Conservation (phyloP, 2,113 vertebrate genomes). For the Microcebus griseorufus region DNA sequence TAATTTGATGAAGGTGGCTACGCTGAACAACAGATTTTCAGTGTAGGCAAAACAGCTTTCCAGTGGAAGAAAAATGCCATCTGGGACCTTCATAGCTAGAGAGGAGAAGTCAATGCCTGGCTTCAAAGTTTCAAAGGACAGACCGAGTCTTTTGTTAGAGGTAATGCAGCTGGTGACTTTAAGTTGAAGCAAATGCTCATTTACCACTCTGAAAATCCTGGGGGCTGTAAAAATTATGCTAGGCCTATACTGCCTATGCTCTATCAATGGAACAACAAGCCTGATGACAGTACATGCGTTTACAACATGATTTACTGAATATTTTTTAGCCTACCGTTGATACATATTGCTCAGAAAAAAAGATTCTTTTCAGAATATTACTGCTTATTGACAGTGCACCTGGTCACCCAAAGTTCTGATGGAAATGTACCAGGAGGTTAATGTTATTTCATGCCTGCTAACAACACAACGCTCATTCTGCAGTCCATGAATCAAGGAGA, state of each 20-base stretch:
- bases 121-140: not conserved
- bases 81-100: not conserved
- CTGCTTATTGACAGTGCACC: not conserved
- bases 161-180: not conserved
- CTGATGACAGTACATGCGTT: not conserved
- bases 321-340: not conserved
- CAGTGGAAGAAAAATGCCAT: not conserved
- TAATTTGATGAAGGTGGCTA: too few species aligned
- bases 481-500: not conserved
- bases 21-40: not conserved
- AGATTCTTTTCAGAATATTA: not conserved
- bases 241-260: not conserved
- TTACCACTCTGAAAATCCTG: not conserved
- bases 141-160: not conserved
- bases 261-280: not conserved
- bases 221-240: not conserved
- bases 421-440: not conserved
- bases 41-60: not conserved
- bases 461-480: not conserved
- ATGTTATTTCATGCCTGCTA: not conserved
- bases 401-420: not conserved
- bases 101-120: not conserved
- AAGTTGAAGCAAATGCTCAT: not conserved
- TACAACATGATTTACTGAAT: not conserved
- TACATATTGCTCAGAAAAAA: not conserved